phyloP scores from a whole-genome alignment of 2,888 invertebrate species.

The Hyppa rectilinea region DNA sequence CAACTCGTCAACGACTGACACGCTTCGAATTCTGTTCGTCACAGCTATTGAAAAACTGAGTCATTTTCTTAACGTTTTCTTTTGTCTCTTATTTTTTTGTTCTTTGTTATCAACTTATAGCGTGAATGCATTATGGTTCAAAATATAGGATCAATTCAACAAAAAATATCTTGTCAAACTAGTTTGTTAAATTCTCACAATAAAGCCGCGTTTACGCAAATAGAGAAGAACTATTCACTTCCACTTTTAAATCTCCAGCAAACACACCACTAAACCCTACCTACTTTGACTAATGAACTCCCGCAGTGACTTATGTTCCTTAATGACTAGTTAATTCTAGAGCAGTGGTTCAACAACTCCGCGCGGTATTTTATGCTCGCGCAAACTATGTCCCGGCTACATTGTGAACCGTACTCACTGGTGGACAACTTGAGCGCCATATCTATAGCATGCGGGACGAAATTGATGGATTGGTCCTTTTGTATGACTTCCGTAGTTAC shows the following conservation, averaged over 20 bases:
- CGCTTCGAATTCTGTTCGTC: slow-evolving; percentile 50
- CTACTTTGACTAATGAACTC: slow-evolving; percentile 58
- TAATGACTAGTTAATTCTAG: slow-evolving; percentile 65
- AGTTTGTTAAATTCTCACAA: neutral
- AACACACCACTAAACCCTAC: slow-evolving; percentile 28
- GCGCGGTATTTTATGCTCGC: slow-evolving; percentile 43
- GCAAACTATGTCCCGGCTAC: slow-evolving; percentile 42
- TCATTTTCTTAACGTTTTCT: slow-evolving; percentile 30
- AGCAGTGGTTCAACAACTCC: slow-evolving; percentile 45
- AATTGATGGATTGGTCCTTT: slow-evolving; percentile 34
- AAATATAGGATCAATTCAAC: no score
- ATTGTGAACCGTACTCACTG: slow-evolving; percentile 39
- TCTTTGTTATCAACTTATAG: neutral
- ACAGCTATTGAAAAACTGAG: slow-evolving; percentile 57
- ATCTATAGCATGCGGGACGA: slow-evolving; percentile 27
- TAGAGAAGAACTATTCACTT: slow-evolving; percentile 5
- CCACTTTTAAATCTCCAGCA: slow-evolving; percentile 19
- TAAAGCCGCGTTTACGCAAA: neutral
- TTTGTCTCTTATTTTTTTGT: slow-evolving; percentile 8
- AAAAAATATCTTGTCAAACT: neutral
- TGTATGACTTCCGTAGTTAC: slow-evolving; percentile 24
- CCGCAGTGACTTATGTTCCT: slow-evolving; percentile 55
- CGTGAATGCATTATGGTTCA: no score
- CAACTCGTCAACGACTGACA: slow-evolving; percentile 56
- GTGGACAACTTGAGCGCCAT: slow-evolving; percentile 18